Conservation (phyloP, 2,797 vertebrate species). For the Halcyon leucocephala region DNA sequence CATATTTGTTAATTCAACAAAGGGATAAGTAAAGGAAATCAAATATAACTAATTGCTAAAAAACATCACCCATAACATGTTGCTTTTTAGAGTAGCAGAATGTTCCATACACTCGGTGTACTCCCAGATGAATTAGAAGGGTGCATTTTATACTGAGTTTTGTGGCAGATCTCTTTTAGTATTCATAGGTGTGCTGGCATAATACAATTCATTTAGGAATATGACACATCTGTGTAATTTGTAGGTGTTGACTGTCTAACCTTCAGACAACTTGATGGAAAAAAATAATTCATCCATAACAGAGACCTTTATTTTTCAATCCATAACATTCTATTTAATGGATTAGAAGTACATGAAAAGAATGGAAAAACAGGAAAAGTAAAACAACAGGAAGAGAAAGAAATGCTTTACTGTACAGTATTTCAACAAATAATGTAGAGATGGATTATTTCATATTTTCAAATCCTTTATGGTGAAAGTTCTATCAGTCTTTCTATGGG, state of each 20-base stretch:
- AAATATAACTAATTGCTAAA: background rate
- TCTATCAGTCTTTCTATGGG: conserved; percentile 1
- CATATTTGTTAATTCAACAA: background rate
- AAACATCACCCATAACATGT: background rate
- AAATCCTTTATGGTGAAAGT: background rate
- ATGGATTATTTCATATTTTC: conserved; percentile 20
- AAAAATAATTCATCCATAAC: conserved; percentile 69
- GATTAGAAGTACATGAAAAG: conserved; percentile 62
- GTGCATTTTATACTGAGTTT: conserved; percentile 55
- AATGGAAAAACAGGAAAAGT: conserved; percentile 55
- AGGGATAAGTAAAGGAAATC: background rate
- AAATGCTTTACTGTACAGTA: background rate
- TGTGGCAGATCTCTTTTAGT: conserved; percentile 63
- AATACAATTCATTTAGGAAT: conserved; percentile 75
- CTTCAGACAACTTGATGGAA: conserved; percentile 72
- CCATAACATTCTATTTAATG: conserved; percentile 68
- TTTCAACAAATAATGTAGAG: conserved; percentile 21
- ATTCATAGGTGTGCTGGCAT: conserved; percentile 67
- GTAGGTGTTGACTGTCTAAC: conserved; percentile 74
- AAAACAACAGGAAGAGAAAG: conserved; percentile 1
- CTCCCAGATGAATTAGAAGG: conserved; percentile 29
- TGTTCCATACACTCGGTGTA: background rate
- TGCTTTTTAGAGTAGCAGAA: conserved; percentile 8
- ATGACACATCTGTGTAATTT: conserved; percentile 71
- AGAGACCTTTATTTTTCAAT: conserved; percentile 74